Conservation (phyloP, 2,888 invertebrate genomes). For the Protula sp. region DNA sequence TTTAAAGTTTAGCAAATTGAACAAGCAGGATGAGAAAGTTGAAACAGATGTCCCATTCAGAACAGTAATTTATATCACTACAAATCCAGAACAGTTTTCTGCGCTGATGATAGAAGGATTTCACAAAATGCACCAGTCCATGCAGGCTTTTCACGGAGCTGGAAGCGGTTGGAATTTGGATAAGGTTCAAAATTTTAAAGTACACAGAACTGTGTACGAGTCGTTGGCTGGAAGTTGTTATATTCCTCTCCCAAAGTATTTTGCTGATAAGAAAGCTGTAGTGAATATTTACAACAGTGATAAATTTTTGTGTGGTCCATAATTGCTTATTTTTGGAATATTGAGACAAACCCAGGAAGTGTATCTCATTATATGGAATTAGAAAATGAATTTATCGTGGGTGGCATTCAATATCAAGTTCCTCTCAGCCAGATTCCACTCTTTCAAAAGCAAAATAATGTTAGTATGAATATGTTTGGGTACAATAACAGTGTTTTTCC, state of each 20-base stretch:
- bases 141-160: too few species aligned
- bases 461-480: slow-evolving; percentile 16
- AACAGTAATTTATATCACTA: too few species aligned
- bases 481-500: slow-evolving; percentile 15
- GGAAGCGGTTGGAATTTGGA: not conserved
- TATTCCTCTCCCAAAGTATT: slow-evolving; percentile 15
- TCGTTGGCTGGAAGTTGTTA: slow-evolving; percentile 22
- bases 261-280: slow-evolving; percentile 19
- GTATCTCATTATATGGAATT: slow-evolving; percentile 9
- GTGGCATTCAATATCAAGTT: slow-evolving; percentile 12
- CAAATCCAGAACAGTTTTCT: too few species aligned
- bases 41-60: too few species aligned
- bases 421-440: slow-evolving; percentile 9
- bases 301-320: slow-evolving; percentile 24
- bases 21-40: too few species aligned
- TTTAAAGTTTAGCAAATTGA: too few species aligned
- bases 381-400: slow-evolving; percentile 7
- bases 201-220: slow-evolving; percentile 16
- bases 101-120: too few species aligned
- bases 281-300: slow-evolving; percentile 27
- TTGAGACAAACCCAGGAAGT: too few species aligned
- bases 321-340: too few species aligned
- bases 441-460: slow-evolving; percentile 16
- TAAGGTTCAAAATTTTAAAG: not conserved
- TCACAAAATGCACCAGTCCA: too few species aligned